Conservation (phyloP, 2,113 vertebrate species). For the Cynopterus brachyotis region DNA sequence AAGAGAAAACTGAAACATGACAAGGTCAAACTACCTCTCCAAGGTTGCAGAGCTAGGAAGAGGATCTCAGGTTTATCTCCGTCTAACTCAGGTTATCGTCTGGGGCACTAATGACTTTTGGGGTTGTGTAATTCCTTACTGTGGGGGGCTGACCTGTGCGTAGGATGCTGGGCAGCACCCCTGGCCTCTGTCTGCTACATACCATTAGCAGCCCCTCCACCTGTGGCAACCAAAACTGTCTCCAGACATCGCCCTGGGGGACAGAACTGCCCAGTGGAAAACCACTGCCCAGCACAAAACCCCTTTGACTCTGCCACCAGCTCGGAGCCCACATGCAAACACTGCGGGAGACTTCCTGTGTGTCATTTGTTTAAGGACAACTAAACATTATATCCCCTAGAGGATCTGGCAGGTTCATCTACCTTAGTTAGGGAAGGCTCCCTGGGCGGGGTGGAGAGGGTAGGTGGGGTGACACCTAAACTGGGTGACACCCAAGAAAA, state of each 20-base stretch:
- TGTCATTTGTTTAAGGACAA: not conserved
- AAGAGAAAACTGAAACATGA: not conserved
- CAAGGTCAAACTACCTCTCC: not conserved
- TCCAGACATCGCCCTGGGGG: not conserved
- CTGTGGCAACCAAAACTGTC: not conserved
- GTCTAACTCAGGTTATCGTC: not conserved
- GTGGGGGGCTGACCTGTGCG: accelerated
- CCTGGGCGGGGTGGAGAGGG: not conserved
- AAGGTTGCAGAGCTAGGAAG: not conserved
- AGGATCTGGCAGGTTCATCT: accelerated
- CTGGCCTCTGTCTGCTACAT: not conserved
- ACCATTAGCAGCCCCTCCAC: not conserved
- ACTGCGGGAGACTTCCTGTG: accelerated
- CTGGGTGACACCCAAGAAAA: accelerated
- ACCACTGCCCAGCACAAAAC: not conserved
- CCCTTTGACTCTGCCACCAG: not conserved
- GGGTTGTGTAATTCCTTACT: accelerated
- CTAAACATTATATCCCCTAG: not conserved
- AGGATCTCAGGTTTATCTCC: not conserved
- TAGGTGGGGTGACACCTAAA: no score
- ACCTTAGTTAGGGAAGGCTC: not conserved
- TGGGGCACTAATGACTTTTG: accelerated
- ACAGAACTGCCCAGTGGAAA: accelerated
- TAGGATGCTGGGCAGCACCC: accelerated
- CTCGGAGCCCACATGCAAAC: accelerated